A percentile compares a stretch with the other conserved stretches of the same genome.
These are phyloP conservation scores for Nyctereutes procyonoides DNA, from an alignment of 2,113 vertebrate genomes.

Conservation along the genomic window DNA sequence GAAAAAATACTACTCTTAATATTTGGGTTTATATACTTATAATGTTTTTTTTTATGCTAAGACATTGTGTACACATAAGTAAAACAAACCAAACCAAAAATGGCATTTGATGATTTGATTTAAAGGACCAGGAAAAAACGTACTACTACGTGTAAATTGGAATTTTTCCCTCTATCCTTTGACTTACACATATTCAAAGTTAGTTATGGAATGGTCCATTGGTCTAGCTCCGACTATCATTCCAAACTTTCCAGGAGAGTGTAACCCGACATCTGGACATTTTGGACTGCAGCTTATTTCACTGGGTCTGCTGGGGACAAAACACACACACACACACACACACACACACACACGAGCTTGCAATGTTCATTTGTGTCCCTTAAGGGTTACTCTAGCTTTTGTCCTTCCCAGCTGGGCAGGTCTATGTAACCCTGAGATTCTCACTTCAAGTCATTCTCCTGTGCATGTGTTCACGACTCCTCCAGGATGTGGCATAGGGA, in stretches of 20 bases:
- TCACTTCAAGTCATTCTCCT: background rate
- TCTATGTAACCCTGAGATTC: background rate
- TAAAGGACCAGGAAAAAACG: slow-evolving; percentile 53
- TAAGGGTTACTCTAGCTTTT: background rate
- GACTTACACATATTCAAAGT: slow-evolving; percentile 64
- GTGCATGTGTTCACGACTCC: background rate
- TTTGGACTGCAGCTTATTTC: background rate
- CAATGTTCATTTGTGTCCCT: background rate
- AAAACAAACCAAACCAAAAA: slow-evolving; percentile 40
- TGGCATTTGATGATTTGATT: background rate
- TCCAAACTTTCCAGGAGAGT: slow-evolving; percentile 7
- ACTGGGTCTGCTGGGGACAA: background rate
- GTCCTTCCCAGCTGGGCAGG: background rate
- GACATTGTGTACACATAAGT: background rate
- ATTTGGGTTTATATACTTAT: background rate
- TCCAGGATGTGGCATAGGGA: background rate
- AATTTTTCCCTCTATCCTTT: slow-evolving; percentile 64
- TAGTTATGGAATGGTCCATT: slow-evolving; percentile 32
- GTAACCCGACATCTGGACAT: slow-evolving; percentile 45
- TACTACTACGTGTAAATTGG: slow-evolving; percentile 53
- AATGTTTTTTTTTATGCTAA: background rate
- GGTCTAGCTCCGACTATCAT: background rate
- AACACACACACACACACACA: background rate
- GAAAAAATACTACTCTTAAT: background rate
- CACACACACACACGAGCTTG: background rate